Evolutionary conservation across 2,888 invertebrate species (phyloP).

Genomic region (Torymus tubicola): DNA sequence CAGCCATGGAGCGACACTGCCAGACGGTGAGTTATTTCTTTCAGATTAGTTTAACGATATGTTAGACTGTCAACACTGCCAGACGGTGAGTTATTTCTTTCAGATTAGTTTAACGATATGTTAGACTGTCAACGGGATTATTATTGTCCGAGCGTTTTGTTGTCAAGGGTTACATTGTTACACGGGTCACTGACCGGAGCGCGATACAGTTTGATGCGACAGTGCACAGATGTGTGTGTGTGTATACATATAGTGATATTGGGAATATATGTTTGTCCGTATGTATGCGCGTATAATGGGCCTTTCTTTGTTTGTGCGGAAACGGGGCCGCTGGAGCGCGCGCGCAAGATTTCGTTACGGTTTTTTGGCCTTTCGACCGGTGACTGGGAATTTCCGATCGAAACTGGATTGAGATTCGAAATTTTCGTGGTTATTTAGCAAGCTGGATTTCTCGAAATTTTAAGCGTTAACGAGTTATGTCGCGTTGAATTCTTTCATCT

Average conservation of each 20-base stretch:
- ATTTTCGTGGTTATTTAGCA: too few species aligned
- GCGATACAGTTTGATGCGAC: conserved; percentile 28
- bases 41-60: too few species aligned
- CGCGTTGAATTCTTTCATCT: too few species aligned
- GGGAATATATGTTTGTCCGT: too few species aligned
- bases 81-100: conserved; percentile 35
- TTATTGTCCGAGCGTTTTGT: too few species aligned
- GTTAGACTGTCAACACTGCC: too few species aligned
- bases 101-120: too few species aligned
- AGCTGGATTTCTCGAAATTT: too few species aligned
- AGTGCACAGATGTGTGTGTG: neutral
- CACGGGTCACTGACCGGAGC: conserved; percentile 20
- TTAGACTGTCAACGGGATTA: too few species aligned
- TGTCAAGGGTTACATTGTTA: neutral
- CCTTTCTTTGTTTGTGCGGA: conserved; percentile 40
- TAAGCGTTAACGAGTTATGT: too few species aligned
- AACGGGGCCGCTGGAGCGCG: conserved; percentile 11
- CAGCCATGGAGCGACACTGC: conserved; percentile 33
- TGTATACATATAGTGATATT: neutral
- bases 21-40: conserved; percentile 38
- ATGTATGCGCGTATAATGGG: neutral
- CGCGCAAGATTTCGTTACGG: neutral
- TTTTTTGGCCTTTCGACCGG: conserved; percentile 28
- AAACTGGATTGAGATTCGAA: neutral
- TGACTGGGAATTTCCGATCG: neutral